Conservation (phyloP, 2,797 vertebrate species). For the Luscinia megarhynchos region DNA sequence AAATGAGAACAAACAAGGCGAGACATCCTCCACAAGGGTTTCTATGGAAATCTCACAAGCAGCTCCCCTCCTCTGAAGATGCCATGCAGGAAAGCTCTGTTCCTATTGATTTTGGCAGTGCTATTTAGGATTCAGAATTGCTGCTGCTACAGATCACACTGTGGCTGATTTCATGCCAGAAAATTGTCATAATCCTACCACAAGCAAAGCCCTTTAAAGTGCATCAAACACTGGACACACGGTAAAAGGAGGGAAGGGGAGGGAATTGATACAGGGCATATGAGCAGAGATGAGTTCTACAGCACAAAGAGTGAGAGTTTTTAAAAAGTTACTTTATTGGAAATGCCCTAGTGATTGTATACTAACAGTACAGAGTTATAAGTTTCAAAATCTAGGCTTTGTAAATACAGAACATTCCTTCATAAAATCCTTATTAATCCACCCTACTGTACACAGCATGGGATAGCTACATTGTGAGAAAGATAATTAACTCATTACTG, state of each 20-base stretch:
- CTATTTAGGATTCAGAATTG: neutral
- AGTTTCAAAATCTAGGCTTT: neutral
- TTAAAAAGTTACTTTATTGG: neutral
- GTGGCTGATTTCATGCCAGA: neutral
- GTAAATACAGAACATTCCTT: neutral
- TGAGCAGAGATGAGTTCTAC: neutral
- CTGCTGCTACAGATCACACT: neutral
- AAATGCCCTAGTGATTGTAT: neutral
- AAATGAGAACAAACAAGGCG: conserved; percentile 19
- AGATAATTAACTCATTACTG: neutral
- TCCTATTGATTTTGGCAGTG: conserved; percentile 48
- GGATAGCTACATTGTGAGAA: neutral
- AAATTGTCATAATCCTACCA: neutral
- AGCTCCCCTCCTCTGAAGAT: neutral
- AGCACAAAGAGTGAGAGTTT: neutral
- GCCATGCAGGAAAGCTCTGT: neutral
- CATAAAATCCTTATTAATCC: neutral
- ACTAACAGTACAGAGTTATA: neutral
- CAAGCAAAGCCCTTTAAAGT: neutral
- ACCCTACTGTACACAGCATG: neutral
- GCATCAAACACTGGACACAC: neutral
- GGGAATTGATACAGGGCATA: neutral
- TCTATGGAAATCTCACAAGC: conserved; percentile 61
- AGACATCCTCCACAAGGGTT: conserved; percentile 34
- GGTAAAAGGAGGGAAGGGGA: neutral